Evolutionary conservation across 2,797 vertebrate species (phyloP), one percentile per base, ranked within the genome.

Genomic region (Coendou prehensilis): DNA sequence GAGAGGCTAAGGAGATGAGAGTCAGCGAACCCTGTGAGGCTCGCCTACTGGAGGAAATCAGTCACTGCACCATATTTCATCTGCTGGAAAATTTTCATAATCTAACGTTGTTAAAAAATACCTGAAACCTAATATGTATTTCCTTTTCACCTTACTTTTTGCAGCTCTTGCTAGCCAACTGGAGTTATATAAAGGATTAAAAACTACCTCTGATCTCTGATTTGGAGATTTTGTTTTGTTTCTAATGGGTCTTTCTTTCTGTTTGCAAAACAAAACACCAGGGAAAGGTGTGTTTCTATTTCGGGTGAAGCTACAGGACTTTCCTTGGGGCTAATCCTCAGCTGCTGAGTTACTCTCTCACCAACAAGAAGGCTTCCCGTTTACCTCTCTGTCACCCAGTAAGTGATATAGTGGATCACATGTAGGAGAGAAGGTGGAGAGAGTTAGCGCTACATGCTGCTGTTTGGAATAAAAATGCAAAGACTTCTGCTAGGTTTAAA

Each of bases 241-340:
- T 45, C 23, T 61, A 50, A 61, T 56, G 18, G 37, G 6, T 84
- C n/a, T 91, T 75, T 85, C 30, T 92, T 92, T 81, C 69, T 93
- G 26, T 84, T 84, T 95, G 69, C n/a, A 93, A 97, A 96, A 93
- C 56, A 93, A 94, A 94, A 85, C 41, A 52, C 57, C 61, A 76
- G 18, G 57, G 79, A 81, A 73, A 92, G 54, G 26, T 47, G 28
- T 93, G 45, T 9, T 73, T 94, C 37, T 63, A 20, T 80, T 87
- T 95, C 85, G 30, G 50, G 71, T 82, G 71, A 90, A 54, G 75
- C 78, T 75, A 20, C 37, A 63, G 23, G 37, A 28, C 52, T 92
- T 89, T 41, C 37, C 23, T 23, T 94, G 14, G 33, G 69, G 54
- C 15, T 88, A 45, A 41, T 6, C 13, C 52, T 92, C 2, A 47